Evolutionary conservation across 92 coral and sea anemone genomes (phyloP).

Genomic region (Zoanthus gigantus): DNA sequence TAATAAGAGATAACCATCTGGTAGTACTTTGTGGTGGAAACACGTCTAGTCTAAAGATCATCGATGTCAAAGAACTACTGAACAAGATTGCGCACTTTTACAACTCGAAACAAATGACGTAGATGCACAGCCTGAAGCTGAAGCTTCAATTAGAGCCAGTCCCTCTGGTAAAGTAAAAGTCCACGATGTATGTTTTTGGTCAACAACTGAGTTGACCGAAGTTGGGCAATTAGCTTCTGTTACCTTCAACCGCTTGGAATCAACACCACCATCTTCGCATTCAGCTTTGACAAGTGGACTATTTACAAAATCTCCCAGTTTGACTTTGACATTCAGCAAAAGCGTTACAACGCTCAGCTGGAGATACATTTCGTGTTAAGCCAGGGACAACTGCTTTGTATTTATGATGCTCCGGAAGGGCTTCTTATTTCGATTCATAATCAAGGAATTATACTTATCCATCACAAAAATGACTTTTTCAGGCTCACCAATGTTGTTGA

Average conservation of each 20-base stretch:
- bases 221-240: constrained; percentile 54
- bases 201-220: constrained; percentile 22
- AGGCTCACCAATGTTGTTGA: constrained; percentile 26
- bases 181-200: constrained; percentile 41
- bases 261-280: constrained; percentile 35
- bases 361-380: constrained; percentile 37
- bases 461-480: not conserved
- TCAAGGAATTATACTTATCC: constrained; percentile 46
- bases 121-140: constrained; percentile 39
- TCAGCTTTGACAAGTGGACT: constrained; percentile 44
- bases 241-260: constrained; percentile 36
- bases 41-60: constrained; percentile 25
- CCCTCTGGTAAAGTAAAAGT: constrained; percentile 47
- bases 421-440: constrained; percentile 42
- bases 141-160: constrained; percentile 24
- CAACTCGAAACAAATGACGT: constrained; percentile 43
- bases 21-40: constrained; percentile 46
- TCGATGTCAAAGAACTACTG: constrained; percentile 53
- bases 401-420: constrained; percentile 50
- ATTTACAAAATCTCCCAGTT: constrained; percentile 53
- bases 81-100: constrained; percentile 46
- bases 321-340: constrained; percentile 46
- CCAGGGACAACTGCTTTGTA: constrained; percentile 51
- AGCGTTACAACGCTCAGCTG: constrained; percentile 38
- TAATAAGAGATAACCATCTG: constrained; percentile 33